Base-by-base conservation (phyloP, 2,113 vertebrate species). In the Benitochromis conjunctus region DNA sequence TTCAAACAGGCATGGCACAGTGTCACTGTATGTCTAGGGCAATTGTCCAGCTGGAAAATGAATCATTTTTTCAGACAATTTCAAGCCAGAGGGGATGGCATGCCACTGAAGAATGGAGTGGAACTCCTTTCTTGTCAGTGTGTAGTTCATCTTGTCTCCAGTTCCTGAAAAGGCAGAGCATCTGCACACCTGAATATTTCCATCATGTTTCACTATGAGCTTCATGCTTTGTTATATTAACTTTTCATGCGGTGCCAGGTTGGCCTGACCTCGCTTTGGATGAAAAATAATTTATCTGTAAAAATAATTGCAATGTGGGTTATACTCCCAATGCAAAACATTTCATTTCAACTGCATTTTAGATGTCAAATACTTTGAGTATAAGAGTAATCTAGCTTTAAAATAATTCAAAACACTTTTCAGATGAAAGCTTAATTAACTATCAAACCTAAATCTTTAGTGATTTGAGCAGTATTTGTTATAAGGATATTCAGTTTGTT, bases 1-100 rank as follows among this genome's bases (percentile, higher is more conserved):
- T 91, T 94, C 89, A 92, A 91, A 92, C 79, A 69, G 79, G 78
- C 58, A 66, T 26, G 57, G 36, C 60, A 78, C 80, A 64, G 81
- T 18, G 19, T 86, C 79, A 18, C 78, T n/a, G 78, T 54, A 8
- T 79, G 82, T 88, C 86, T 57, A 71, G 83, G 54, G 66, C 43
- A 79, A 82, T 91, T 92, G 83, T 89, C 83, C 62, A 13, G 53
- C 69, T 77, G 86, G 80, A 85, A 83, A 89, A 91, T 71, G 53
- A 81, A 87, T 83, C 34, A 19, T 51, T 51, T 76, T 76, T 51
- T 4, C 53, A 77, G 60, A 57, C 53, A 31, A 60, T 84, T 84
- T 81, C 46, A 79, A 66, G 71, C 43, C 85, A 71, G 56, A 64
- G 56, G 76, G 79, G 21, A 81, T 78, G 51, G 24, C 82, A 54